Evolutionary conservation across 2,888 invertebrate genomes (phyloP).

Genomic region (Allygus modestus): DNA sequence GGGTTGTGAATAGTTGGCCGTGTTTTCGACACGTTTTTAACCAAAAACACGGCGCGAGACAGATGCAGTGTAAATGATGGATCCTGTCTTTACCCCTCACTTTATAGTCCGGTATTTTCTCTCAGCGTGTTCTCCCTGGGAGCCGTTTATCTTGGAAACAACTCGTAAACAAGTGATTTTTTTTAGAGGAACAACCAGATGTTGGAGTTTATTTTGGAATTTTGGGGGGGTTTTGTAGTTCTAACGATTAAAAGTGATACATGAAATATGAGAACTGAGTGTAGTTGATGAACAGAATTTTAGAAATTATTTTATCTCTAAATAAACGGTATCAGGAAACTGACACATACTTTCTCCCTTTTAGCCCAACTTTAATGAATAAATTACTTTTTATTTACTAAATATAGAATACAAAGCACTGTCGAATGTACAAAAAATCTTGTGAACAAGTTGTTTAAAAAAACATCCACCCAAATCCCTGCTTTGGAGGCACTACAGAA

Average conservation of each 20-base stretch:
- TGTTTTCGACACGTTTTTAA: constrained; percentile 54
- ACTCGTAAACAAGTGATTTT: background rate
- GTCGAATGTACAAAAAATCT: too few relatives aligned
- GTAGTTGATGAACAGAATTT: background rate
- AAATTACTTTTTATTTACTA: too few relatives aligned
- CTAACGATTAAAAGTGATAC: background rate
- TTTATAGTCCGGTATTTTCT: constrained; percentile 53
- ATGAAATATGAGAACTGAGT: background rate
- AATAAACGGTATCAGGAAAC: too few relatives aligned
- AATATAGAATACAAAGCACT: too few relatives aligned
- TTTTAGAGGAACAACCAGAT: background rate
- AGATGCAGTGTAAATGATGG: constrained; percentile 50
- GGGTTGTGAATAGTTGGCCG: constrained; percentile 38
- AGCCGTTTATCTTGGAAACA: constrained; percentile 45
- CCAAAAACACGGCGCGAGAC: constrained; percentile 41
- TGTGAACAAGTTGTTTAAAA: too few relatives aligned
- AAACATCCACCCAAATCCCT: too few relatives aligned
- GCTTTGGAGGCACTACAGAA: too few relatives aligned
- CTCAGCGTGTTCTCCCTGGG: constrained; percentile 1
- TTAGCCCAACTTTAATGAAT: too few relatives aligned
- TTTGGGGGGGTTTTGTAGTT: background rate
- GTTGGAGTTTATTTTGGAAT: constrained; percentile 25
- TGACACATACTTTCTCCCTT: too few relatives aligned
- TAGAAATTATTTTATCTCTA: too few relatives aligned
- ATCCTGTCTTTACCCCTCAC: constrained; percentile 34